Evolutionary conservation across 2,797 vertebrate genomes (phyloP).

Genomic region (Danio albolineatus): DNA sequence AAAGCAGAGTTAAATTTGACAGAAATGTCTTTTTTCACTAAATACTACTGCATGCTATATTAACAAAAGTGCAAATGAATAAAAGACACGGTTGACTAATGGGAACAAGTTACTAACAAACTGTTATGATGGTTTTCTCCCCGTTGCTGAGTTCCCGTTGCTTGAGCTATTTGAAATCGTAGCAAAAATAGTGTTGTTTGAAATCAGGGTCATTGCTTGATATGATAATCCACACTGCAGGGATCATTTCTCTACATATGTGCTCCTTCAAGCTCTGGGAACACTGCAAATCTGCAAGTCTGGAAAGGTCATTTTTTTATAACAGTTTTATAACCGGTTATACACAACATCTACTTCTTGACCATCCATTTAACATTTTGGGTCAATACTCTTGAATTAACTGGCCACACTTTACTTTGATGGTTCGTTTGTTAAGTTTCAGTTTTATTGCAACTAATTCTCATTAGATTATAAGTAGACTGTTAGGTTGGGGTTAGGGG

Average conservation of each 20-base stretch:
- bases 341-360: neutral
- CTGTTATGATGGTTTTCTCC: neutral
- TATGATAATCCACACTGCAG: conserved; percentile 6
- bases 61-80: neutral
- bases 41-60: no score
- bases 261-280: neutral
- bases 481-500: no score
- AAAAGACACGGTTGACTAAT: neutral
- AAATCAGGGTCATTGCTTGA: conserved; percentile 3
- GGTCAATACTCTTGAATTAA: no score
- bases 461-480: no score
- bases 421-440: no score
- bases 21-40: no score
- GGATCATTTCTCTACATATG: neutral
- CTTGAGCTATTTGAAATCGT: neutral
- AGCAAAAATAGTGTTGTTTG: neutral
- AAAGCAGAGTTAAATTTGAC: no score
- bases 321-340: neutral
- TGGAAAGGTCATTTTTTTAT: no score
- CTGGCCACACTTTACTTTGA: no score
- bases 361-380: neutral
- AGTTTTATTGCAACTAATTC: no score
- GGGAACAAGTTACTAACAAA: neutral
- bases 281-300: no score
- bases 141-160: neutral